A percentile compares a stretch with the other conserved stretches of the same genome.
Evolutionary conservation across 1,140 invertebrate genomes (phyloP).

Genomic region (Daktulosphaira vitifoliae): DNA sequence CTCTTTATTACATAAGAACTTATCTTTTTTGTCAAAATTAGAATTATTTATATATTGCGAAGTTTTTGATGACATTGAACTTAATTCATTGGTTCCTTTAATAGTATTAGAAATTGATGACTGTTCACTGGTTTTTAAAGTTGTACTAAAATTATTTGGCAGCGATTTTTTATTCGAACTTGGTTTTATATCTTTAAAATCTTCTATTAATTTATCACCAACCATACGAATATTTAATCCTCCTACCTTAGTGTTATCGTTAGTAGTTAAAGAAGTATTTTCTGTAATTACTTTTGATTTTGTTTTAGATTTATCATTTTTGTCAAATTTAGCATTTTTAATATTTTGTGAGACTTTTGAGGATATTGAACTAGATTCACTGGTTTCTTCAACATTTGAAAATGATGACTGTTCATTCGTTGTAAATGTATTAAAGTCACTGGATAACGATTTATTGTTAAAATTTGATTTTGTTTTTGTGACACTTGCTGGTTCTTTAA

Average conservation of each 20-base stretch:
- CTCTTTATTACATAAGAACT: too few species aligned
- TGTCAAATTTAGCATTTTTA: neutral
- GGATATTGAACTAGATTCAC: neutral
- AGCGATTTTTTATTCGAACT: neutral
- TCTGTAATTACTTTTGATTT: neutral
- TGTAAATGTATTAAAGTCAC: neutral
- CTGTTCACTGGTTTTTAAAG: neutral
- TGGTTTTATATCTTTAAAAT: slow-evolving; percentile 1
- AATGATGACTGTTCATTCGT: slow-evolving; percentile 1
- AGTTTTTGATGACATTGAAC: neutral
- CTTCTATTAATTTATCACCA: slow-evolving; percentile 10
- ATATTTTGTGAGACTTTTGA: neutral
- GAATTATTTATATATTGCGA: too few species aligned
- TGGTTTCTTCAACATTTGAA: neutral
- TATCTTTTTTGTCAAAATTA: too few species aligned
- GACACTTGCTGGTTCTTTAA: neutral
- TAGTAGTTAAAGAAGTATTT: neutral
- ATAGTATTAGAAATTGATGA: neutral
- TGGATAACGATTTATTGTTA: neutral
- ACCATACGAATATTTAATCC: neutral
- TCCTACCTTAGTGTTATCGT: too few species aligned
- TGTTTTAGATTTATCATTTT: neutral
- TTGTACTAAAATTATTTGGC: neutral
- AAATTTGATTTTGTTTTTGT: neutral
- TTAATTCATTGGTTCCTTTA: neutral